Conservation (phyloP, 2,113 vertebrate species). For the Menura novaehollandiae region DNA sequence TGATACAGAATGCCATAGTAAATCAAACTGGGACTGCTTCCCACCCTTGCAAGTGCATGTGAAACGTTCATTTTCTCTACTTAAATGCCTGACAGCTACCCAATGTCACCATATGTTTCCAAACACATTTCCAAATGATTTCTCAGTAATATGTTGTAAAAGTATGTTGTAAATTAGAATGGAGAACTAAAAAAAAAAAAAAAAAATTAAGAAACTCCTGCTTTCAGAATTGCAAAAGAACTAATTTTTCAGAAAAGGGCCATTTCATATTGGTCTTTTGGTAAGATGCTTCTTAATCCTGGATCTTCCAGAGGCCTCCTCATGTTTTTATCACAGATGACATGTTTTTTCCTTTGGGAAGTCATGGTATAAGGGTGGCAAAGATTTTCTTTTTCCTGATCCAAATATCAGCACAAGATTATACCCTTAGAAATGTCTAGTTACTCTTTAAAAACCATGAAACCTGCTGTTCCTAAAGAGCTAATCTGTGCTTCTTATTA, state of each 20-base stretch:
- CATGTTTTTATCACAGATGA: neutral
- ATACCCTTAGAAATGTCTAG: neutral
- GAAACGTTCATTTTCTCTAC: neutral
- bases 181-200: neutral
- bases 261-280: neutral
- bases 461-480: neutral
- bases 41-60: neutral
- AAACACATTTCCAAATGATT: neutral
- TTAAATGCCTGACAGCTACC: neutral
- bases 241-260: neutral
- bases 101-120: neutral
- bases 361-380: neutral
- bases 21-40: neutral
- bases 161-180: neutral
- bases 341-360: neutral
- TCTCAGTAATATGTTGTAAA: neutral
- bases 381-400: neutral
- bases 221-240: neutral
- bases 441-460: neutral
- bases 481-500: neutral
- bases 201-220: neutral
- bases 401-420: neutral
- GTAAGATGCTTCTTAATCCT: neutral
- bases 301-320: neutral
- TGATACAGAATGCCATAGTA: neutral